Base-by-base conservation (phyloP, 2,888 invertebrate species). In the Xanthorhoe spadicearia region DNA sequence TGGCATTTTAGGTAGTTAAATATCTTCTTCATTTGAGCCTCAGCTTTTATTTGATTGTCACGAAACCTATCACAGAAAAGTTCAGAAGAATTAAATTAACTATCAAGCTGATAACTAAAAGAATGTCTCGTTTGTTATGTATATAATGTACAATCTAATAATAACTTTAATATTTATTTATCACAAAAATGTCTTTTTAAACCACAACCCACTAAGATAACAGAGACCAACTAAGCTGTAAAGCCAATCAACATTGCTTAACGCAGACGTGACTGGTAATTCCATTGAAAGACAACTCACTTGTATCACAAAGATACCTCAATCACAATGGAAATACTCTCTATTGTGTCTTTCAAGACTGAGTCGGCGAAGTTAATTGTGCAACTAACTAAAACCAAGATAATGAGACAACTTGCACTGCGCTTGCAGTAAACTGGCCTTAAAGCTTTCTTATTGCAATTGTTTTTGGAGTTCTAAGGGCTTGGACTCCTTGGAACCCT, bases 321-420 rank as follows among this genome's bases (percentile, higher is more conserved):
- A 64, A 57, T 53, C 63, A 68, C 55, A 58, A 61, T 66, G n/a
- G 66, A 61, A 64, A 50, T 54, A 53, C 58, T 50, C 35, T 35
- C 61, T 56, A 55, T 74, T 75, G 61, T 71, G 58, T 62, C 59
- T 69, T 65, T 70, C 68, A 61, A 68, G 69, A 74, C 74, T 68
- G 70, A 64, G 74, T 73, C 70, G 71, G 74, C 68, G 68, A 74
- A 78, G 76, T 83, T 83, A 81, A 83, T 82, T 82, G 81, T 77
- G 77, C 76, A 62, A 79, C 80, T 78, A 78, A 81, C 77, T 81
- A 79, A 82, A 82, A 80, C 76, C 79, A 62, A 78, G 75, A 77
- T 84, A 85, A 85, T 85, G 84, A 85, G 82, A 82, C 83, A 81
- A 79, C 76, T 82, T 77, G 75, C 75, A 67, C 53, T 57, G 55